phyloP scores from a whole-genome alignment of 2,797 vertebrate species.

The Chelonia mydas region DNA sequence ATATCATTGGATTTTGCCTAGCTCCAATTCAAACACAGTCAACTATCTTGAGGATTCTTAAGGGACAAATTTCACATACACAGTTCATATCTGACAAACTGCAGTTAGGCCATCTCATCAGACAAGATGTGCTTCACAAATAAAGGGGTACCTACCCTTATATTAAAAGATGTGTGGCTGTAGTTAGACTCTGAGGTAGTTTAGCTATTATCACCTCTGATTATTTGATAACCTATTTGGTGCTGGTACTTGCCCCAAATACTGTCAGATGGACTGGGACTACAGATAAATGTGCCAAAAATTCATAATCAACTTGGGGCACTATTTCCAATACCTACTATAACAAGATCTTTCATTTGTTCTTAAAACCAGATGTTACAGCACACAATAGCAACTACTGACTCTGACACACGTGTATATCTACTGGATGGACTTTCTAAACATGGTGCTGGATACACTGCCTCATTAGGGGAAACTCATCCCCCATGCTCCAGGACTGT shows the following conservation, averaged over 20 bases:
- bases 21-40: constrained; percentile 17
- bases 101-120: background rate
- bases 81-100: fast-evolving
- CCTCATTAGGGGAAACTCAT: constrained; percentile 26
- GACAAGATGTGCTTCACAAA: background rate
- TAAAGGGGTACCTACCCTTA: background rate
- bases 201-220: background rate
- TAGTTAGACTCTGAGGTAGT: background rate
- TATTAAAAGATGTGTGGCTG: background rate
- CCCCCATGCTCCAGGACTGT: constrained; percentile 18
- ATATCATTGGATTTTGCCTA: background rate
- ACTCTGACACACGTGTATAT: background rate
- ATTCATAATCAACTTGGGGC: constrained; percentile 13
- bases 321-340: background rate
- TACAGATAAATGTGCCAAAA: background rate
- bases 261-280: background rate
- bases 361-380: constrained; percentile 28
- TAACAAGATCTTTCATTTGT: background rate
- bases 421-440: constrained; percentile 15
- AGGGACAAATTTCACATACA: background rate
- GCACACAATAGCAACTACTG: background rate
- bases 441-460: constrained; percentile 31
- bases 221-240: background rate
- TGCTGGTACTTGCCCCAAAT: background rate
- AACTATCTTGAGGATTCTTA: background rate